Percentiles rank a stretch among this genome's conserved stretches.
These are phyloP conservation scores for Neopelma chrysocephalum DNA, from an alignment of 2,797 vertebrate genomes.

Conservation along the genomic window DNA sequence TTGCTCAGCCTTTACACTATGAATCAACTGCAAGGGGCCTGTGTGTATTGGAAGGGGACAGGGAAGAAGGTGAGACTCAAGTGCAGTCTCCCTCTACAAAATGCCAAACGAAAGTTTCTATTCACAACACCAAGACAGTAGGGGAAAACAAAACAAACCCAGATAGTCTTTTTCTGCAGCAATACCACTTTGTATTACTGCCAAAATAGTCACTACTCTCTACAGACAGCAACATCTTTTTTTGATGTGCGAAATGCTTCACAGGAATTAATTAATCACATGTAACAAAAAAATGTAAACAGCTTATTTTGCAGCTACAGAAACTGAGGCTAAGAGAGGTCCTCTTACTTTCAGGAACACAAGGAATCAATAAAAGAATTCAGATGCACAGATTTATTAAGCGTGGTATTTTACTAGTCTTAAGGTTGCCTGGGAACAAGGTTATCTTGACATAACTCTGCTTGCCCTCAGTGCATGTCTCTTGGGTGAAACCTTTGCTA, in stretches of 20 bases:
- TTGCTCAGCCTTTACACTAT: neutral
- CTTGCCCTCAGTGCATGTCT: neutral
- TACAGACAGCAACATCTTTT: neutral
- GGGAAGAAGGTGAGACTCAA: neutral
- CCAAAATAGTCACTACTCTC: neutral
- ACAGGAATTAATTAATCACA: neutral
- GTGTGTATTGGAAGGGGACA: neutral
- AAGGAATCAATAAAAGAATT: neutral
- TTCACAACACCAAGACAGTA: neutral
- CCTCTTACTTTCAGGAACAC: neutral
- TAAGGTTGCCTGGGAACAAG: neutral
- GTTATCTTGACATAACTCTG: neutral
- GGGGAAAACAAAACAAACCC: neutral
- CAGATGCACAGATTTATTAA: neutral
- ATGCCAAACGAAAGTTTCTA: fast-evolving
- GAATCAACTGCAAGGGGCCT: neutral
- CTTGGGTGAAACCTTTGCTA: neutral
- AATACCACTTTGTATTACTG: neutral
- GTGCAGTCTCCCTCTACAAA: neutral
- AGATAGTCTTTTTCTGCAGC: neutral
- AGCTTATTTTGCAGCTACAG: neutral
- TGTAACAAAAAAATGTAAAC: neutral
- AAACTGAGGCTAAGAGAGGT: neutral
- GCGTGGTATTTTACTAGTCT: neutral
- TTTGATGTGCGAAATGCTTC: neutral